phyloP scores from a whole-genome alignment of 2,797 vertebrate genomes.

The Diglossa cyanea region DNA sequence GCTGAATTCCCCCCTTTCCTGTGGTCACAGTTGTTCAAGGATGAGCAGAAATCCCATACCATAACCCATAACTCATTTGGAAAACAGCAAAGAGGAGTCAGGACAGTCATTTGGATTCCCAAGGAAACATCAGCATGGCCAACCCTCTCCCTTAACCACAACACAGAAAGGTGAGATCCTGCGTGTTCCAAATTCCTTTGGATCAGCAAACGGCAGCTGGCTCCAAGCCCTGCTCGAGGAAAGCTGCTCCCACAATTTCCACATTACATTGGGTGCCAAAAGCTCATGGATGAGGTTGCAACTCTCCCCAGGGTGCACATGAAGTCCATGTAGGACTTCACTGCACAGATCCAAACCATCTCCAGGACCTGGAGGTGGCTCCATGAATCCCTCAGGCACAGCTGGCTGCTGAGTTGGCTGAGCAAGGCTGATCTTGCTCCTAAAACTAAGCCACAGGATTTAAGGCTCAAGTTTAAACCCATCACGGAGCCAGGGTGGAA shows the following conservation, averaged over 20 bases:
- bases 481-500: rapidly evolving
- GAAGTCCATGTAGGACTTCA: not conserved
- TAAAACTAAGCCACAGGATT: not conserved
- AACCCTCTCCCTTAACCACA: rapidly evolving
- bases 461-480: not conserved
- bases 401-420: not conserved
- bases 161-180: not conserved
- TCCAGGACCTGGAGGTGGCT: not conserved
- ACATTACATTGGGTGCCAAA: rapidly evolving
- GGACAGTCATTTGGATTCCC: not conserved
- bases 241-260: not conserved
- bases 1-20: rapidly evolving
- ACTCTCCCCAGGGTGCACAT: not conserved
- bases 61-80: not conserved
- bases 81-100: not conserved
- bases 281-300: rapidly evolving
- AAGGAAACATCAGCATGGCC: not conserved
- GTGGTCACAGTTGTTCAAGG: not conserved
- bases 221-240: not conserved
- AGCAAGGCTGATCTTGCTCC: not conserved
- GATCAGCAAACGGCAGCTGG: not conserved
- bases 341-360: not conserved
- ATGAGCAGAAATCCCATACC: not conserved
- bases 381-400: not conserved
- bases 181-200: not conserved